Evolutionary conservation across 1,140 invertebrate genomes (phyloP).

Genomic region (Myzus persicae): DNA sequence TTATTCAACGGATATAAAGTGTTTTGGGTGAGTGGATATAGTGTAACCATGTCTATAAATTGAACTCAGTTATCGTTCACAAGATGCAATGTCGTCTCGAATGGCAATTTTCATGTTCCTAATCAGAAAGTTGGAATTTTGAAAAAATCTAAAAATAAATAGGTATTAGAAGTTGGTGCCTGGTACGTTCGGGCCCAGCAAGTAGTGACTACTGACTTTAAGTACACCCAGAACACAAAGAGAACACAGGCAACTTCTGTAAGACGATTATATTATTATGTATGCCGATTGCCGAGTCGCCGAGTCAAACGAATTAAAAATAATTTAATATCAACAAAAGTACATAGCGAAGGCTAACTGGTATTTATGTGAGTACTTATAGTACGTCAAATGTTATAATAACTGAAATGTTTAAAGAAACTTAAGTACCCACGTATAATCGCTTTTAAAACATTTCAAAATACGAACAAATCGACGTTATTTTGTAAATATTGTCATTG

Average conservation of each 20-base stretch:
- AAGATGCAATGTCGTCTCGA: background rate
- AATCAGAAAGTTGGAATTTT: background rate
- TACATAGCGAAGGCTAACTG: background rate
- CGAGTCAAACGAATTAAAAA: background rate
- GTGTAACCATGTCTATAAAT: too few relatives aligned
- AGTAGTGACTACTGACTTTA: background rate
- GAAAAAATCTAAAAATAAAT: background rate
- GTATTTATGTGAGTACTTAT: background rate
- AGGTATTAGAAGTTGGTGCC: background rate
- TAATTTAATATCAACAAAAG: background rate
- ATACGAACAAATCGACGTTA: background rate
- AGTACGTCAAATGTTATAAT: background rate
- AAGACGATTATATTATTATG: too few relatives aligned
- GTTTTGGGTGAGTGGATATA: background rate
- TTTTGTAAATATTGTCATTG: background rate
- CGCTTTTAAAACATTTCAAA: background rate
- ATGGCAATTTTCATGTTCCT: background rate
- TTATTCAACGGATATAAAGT: background rate
- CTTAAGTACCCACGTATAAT: background rate
- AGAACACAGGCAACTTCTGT: too few relatives aligned
- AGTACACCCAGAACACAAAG: too few relatives aligned
- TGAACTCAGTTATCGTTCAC: background rate
- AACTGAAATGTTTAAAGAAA: background rate
- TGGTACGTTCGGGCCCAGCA: background rate
- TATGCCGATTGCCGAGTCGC: background rate